Conservation (phyloP, 1,140 invertebrate species). For the Uloborus diversus region DNA sequence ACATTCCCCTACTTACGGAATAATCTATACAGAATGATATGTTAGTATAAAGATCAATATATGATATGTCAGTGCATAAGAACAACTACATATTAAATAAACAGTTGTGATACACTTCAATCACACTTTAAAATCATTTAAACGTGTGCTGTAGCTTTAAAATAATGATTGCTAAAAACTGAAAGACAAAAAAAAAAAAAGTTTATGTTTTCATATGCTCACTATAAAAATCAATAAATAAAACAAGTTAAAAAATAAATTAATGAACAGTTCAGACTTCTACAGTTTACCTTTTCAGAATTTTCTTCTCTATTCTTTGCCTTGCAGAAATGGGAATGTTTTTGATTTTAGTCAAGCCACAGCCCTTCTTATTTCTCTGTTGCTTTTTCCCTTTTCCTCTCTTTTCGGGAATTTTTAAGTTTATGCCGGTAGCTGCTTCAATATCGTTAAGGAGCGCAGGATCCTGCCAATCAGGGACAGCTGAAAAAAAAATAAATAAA, state of each 20-base stretch:
- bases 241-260: too few relatives aligned
- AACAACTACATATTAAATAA: too few relatives aligned
- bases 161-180: too few relatives aligned
- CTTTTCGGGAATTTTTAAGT: slow-evolving; percentile 61
- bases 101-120: too few relatives aligned
- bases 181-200: too few relatives aligned
- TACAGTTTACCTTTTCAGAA: slow-evolving; percentile 56
- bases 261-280: neutral
- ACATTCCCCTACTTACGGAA: too few relatives aligned
- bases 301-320: slow-evolving; percentile 62
- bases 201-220: too few relatives aligned
- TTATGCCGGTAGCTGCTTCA: slow-evolving; percentile 64
- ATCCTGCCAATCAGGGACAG: slow-evolving; percentile 71
- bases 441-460: slow-evolving; percentile 70
- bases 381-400: slow-evolving; percentile 33
- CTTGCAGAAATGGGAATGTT: slow-evolving; percentile 62
- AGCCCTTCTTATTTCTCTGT: slow-evolving; percentile 61
- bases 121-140: too few relatives aligned
- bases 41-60: neutral
- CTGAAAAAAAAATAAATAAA: neutral
- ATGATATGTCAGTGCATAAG: neutral
- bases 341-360: slow-evolving; percentile 65
- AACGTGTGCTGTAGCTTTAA: too few relatives aligned
- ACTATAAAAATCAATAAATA: too few relatives aligned
- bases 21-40: too few relatives aligned